Evolutionary conservation across 2,797 vertebrate species (phyloP).

Genomic region (Botia kubotai): DNA sequence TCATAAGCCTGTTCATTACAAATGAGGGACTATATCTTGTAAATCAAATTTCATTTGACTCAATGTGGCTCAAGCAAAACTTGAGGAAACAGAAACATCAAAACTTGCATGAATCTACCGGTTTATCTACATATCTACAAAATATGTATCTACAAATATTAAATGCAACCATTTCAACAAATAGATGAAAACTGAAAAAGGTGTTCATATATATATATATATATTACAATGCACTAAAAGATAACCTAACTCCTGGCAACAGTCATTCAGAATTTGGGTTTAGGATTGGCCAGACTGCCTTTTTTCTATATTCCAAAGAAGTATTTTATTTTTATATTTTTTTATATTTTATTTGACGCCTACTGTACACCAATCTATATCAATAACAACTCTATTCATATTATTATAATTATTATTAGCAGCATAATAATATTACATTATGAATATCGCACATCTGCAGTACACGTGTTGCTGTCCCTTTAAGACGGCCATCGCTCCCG

Average conservation of each 20-base stretch:
- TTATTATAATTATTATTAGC: neutral
- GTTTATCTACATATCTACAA: neutral
- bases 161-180: neutral
- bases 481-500: constrained; percentile 82
- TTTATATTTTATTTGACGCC: neutral
- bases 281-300: too few relatives aligned
- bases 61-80: neutral
- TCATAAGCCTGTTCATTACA: constrained; percentile 3
- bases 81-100: neutral
- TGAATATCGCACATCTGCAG: neutral
- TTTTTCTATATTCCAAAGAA: too few relatives aligned
- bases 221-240: too few relatives aligned
- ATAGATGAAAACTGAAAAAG: too few relatives aligned
- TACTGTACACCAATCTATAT: neutral
- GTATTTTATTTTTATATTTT: neutral
- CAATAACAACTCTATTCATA: neutral
- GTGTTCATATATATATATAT: too few relatives aligned
- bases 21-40: neutral
- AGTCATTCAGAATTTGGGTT: too few relatives aligned
- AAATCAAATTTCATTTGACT: neutral
- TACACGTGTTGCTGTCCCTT: constrained; percentile 67
- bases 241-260: too few relatives aligned
- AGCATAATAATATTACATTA: neutral
- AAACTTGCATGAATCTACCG: neutral
- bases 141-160: too few relatives aligned